Evolutionary conservation across 2,797 vertebrate species (phyloP).

Genomic region (Bovichtus variegatus): DNA sequence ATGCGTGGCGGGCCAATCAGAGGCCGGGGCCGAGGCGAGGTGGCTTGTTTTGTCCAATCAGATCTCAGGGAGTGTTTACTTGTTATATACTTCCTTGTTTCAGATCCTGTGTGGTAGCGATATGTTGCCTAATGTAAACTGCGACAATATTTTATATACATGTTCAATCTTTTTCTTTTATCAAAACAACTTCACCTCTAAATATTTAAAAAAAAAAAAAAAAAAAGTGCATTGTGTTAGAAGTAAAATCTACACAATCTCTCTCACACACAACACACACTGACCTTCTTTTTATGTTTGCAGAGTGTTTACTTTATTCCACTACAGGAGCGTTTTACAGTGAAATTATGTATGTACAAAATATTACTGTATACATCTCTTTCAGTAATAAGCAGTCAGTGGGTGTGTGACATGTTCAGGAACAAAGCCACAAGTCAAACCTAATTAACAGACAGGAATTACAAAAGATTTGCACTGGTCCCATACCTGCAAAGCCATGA

Average conservation of each 20-base stretch:
- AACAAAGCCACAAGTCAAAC: neutral
- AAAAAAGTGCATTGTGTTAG: neutral
- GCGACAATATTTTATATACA: neutral
- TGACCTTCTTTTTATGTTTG: too few relatives aligned
- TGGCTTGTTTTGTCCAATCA: constrained; percentile 63
- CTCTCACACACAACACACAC: too few relatives aligned
- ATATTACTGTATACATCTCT: neutral
- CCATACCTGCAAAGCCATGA: neutral
- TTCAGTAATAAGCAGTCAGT: neutral
- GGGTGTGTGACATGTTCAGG: neutral
- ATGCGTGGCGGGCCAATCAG: constrained; percentile 69
- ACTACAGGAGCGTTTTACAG: neutral
- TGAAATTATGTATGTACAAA: neutral
- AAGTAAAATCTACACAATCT: neutral
- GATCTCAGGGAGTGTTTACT: neutral
- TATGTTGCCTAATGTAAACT: constrained; percentile 9
- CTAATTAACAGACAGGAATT: neutral
- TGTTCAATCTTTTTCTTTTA: rapidly evolving
- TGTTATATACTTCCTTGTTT: too few relatives aligned
- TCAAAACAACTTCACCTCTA: neutral
- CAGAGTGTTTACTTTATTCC: too few relatives aligned
- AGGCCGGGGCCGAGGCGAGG: neutral
- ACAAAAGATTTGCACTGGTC: neutral
- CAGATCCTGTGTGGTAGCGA: neutral
- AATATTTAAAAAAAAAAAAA: neutral